Percentiles rank a stretch among this genome's conserved stretches.
These are phyloP conservation scores for Tetrapedia diversipes DNA, from an alignment of 2,888 invertebrate species.

Conservation along the genomic window DNA sequence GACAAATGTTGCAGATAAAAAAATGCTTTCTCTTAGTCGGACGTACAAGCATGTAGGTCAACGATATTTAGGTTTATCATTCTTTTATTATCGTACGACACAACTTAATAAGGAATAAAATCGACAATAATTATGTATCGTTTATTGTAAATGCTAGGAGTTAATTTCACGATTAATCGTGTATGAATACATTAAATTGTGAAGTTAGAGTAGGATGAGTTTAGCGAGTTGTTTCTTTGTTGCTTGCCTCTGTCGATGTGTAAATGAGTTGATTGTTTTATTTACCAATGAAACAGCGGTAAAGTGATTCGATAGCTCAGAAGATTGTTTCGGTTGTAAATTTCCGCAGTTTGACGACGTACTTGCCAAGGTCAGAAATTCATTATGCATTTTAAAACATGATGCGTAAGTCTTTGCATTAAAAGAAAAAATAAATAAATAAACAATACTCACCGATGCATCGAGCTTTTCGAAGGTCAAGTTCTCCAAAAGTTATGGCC, in stretches of 20 bases:
- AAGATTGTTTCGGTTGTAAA: conserved; percentile 31
- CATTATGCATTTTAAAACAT: neutral
- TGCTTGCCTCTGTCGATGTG: too few relatives aligned
- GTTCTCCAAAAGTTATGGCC: conserved; percentile 84
- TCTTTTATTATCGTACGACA: neutral
- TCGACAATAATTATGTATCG: neutral
- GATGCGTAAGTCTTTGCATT: neutral
- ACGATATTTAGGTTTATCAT: neutral
- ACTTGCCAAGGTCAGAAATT: neutral
- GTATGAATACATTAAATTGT: too few relatives aligned
- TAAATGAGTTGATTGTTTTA: conserved; percentile 13
- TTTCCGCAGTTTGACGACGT: neutral
- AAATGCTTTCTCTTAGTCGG: neutral
- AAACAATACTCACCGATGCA: conserved; percentile 87
- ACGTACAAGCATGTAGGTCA: neutral
- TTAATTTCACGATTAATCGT: neutral
- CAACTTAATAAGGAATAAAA: neutral
- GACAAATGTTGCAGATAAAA: neutral
- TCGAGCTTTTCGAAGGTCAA: conserved; percentile 92
- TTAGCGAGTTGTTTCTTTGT: neutral
- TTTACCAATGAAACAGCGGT: conserved; percentile 5
- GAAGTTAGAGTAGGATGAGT: neutral
- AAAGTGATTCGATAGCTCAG: conserved; percentile 1
- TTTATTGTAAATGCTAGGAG: neutral
- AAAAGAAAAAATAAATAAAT: neutral